phyloP scores from a whole-genome alignment of 1,140 invertebrate species.

The Drosophila subobscura region DNA sequence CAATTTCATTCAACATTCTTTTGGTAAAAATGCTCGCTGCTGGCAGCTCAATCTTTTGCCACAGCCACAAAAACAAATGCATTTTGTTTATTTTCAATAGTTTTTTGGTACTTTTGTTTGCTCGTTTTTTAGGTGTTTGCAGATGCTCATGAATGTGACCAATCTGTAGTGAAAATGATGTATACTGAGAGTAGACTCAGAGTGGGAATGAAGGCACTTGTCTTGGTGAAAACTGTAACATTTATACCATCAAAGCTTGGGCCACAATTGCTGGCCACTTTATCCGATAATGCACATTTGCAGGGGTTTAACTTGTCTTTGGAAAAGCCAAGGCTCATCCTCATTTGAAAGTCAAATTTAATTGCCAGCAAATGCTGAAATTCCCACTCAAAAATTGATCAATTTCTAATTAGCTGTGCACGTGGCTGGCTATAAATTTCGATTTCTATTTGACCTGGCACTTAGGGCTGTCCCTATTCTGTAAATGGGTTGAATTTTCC shows the following conservation, averaged over 20 bases:
- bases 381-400: constrained; percentile 31
- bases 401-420: constrained; percentile 26
- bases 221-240: no score
- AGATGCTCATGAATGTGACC: no score
- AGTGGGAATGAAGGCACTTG: no score
- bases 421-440: constrained; percentile 10
- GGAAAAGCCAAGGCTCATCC: neutral
- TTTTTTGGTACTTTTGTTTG: constrained; percentile 1
- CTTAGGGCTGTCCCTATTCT: constrained; percentile 3
- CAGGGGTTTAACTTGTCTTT: neutral
- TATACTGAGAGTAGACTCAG: no score
- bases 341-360: constrained; percentile 19
- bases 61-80: constrained; percentile 8
- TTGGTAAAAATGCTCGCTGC: constrained; percentile 16
- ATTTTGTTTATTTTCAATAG: neutral
- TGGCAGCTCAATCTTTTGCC: constrained; percentile 22
- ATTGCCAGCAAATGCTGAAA: constrained; percentile 23
- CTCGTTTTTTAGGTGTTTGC: neutral
- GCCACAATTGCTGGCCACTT: no score
- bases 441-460: constrained; percentile 28
- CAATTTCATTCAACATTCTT: constrained; percentile 6
- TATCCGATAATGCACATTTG: no score
- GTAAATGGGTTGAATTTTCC: constrained; percentile 3
- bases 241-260: no score
- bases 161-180: no score